These are phyloP conservation scores for Timema cristinae DNA, from an alignment of 2,888 invertebrate species.

Conservation along the genomic window DNA sequence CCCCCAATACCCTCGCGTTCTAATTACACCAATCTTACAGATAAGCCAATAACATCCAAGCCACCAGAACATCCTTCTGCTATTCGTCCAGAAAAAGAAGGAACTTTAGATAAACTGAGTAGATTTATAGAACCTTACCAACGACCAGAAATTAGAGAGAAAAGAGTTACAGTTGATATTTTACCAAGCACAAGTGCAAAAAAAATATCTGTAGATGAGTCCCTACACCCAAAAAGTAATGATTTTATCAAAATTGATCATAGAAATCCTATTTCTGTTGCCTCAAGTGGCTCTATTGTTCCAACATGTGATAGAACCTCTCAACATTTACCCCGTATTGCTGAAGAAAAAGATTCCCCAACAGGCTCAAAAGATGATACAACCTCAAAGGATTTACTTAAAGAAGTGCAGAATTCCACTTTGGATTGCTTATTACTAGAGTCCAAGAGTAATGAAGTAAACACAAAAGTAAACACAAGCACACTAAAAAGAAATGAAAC, in stretches of 20 bases:
- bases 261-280: constrained; percentile 9
- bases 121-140: constrained; percentile 8
- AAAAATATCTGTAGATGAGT: constrained; percentile 13
- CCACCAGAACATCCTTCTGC: constrained; percentile 34
- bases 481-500: no score
- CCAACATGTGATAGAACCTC: constrained; percentile 47
- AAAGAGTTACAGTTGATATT: constrained; percentile 19
- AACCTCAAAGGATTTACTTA: background rate
- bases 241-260: constrained; percentile 20
- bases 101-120: constrained; percentile 22
- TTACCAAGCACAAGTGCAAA: background rate
- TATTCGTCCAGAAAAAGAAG: constrained; percentile 20
- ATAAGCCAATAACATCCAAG: constrained; percentile 28
- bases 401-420: background rate
- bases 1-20: constrained; percentile 36
- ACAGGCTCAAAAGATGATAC: constrained; percentile 52
- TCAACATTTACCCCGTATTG: constrained; percentile 69
- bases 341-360: constrained; percentile 82
- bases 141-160: constrained; percentile 25
- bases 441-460: background rate
- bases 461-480: background rate
- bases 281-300: background rate
- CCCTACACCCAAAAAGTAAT: constrained; percentile 10
- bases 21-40: constrained; percentile 34
- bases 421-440: background rate